Evolutionary conservation across 2,888 invertebrate species (phyloP).

Genomic region (Trachelus iudaicus): DNA sequence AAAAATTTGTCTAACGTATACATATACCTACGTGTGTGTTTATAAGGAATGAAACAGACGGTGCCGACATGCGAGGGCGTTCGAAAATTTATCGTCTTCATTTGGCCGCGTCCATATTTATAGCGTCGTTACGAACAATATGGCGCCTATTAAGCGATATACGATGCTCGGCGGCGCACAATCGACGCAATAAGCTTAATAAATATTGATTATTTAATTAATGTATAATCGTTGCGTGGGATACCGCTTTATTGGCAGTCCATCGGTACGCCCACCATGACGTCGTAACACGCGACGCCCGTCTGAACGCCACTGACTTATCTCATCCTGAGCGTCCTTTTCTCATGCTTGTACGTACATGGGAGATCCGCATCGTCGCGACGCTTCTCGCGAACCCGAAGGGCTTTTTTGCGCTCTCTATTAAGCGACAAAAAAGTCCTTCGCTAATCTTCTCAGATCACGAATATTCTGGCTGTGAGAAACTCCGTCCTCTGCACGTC

Average conservation of each 20-base stretch:
- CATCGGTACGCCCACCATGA: constrained; percentile 43
- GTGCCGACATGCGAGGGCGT: constrained; percentile 58
- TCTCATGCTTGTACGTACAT: not conserved
- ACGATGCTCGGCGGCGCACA: constrained; percentile 45
- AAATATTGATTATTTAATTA: constrained; percentile 65
- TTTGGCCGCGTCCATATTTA: constrained; percentile 62
- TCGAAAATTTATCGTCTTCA: constrained; percentile 62
- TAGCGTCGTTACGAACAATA: constrained; percentile 62
- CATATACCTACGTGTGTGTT: not conserved
- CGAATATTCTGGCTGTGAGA: constrained; percentile 50
- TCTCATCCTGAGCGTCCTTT: not conserved
- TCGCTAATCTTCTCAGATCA: not conserved
- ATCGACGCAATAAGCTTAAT: constrained; percentile 57
- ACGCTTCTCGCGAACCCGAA: not conserved
- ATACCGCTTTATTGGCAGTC: constrained; percentile 38
- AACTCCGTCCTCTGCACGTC: constrained; percentile 34
- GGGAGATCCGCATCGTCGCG: not conserved
- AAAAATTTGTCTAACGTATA: not conserved
- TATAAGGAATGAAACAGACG: constrained; percentile 16
- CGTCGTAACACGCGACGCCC: not conserved
- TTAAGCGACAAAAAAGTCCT: not conserved
- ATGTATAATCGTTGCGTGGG: constrained; percentile 56
- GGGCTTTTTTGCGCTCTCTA: not conserved
- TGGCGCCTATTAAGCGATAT: constrained; percentile 60
- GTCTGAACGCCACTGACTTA: not conserved